Evolutionary conservation across 2,888 invertebrate species (phyloP).

Genomic region (Choreutis nemorana): DNA sequence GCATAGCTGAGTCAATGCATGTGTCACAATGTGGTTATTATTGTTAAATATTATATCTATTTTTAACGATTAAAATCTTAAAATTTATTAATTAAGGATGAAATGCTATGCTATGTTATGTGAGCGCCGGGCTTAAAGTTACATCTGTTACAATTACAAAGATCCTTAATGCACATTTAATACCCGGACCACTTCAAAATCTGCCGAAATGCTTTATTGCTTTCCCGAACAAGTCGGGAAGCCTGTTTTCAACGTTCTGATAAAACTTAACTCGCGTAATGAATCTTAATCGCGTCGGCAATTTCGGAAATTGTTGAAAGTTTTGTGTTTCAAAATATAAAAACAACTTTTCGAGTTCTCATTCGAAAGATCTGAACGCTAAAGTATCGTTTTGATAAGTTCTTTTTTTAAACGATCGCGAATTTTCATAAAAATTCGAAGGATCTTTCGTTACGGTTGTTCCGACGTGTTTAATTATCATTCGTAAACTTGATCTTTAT

Average conservation of each 20-base stretch:
- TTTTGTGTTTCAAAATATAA: constrained; percentile 56
- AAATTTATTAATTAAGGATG: too few species aligned
- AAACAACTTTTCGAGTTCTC: constrained; percentile 32
- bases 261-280: constrained; percentile 63
- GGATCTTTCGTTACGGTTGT: constrained; percentile 52
- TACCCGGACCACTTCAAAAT: constrained; percentile 53
- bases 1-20: too few species aligned
- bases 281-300: constrained; percentile 59
- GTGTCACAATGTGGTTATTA: too few species aligned
- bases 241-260: constrained; percentile 36
- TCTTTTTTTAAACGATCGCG: too few species aligned
- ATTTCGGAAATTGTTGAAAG: constrained; percentile 55
- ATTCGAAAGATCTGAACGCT: background rate
- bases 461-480: too few species aligned
- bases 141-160: constrained; percentile 41
- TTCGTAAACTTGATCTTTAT: too few species aligned
- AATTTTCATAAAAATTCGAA: constrained; percentile 15
- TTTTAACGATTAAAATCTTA: too few species aligned
- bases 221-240: constrained; percentile 44
- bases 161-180: constrained; percentile 57
- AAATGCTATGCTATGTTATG: too few species aligned
- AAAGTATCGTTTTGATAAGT: too few species aligned
- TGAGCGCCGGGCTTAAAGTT: too few species aligned
- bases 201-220: constrained; percentile 64
- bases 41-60: too few species aligned